phyloP scores from a whole-genome alignment of 1,140 invertebrate species.

The Bombus sibiricus region DNA sequence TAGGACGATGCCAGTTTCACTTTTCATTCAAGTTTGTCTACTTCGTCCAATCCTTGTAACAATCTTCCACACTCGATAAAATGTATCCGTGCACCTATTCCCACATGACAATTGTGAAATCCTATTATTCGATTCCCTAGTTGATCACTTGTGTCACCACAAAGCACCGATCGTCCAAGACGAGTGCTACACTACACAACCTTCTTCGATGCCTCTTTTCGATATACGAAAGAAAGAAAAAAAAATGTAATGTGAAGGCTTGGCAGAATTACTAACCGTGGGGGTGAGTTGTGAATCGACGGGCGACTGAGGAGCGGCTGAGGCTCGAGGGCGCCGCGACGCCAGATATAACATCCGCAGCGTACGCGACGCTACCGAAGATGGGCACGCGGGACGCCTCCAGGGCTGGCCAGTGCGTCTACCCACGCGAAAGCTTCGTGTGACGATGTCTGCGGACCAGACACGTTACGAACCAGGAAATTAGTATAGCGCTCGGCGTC shows the following conservation, averaged over 20 bases:
- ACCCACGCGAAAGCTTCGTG: constrained; percentile 70
- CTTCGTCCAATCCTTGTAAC: not conserved
- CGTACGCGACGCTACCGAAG: constrained; percentile 77
- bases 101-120: not conserved
- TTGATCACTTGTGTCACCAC: constrained; percentile 34
- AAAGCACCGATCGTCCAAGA: constrained; percentile 1
- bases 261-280: constrained; percentile 73
- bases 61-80: not conserved
- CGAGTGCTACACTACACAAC: constrained; percentile 4
- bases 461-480: constrained; percentile 55
- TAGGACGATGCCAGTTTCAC: not conserved
- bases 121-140: not conserved
- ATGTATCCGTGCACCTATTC: constrained; percentile 4
- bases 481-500: constrained; percentile 15
- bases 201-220: not conserved
- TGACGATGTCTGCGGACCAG: constrained; percentile 45
- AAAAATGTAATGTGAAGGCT: not conserved
- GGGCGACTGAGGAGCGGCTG: constrained; percentile 77
- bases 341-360: constrained; percentile 79
- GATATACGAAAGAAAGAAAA: not conserved
- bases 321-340: constrained; percentile 74
- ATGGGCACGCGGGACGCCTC: constrained; percentile 80
- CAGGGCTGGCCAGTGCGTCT: constrained; percentile 78
- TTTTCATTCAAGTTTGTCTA: not conserved
- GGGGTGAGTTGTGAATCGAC: constrained; percentile 74